Percentiles rank a stretch among this genome's conserved stretches.
These are phyloP conservation scores for Aleiodes sp. DNA, from an alignment of 1,140 invertebrate genomes.

Conservation along the genomic window DNA sequence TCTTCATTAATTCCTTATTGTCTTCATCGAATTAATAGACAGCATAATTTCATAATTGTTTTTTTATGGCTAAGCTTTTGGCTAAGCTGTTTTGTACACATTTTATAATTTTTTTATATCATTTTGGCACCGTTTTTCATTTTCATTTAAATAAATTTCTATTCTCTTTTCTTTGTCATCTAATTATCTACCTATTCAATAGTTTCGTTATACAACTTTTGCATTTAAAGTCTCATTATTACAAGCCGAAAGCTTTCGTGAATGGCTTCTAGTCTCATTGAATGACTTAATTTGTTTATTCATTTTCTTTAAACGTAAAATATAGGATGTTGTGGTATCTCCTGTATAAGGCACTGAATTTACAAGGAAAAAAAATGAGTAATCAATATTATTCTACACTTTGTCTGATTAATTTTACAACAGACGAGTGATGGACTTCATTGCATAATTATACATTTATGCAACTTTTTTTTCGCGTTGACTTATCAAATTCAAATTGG, in stretches of 20 bases:
- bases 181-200: not conserved
- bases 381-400: not conserved
- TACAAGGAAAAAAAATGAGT: slow-evolving; percentile 16
- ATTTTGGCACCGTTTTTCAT: slow-evolving; percentile 15
- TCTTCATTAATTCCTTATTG: not conserved
- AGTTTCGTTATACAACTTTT: not conserved
- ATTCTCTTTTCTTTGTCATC: not conserved
- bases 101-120: slow-evolving; percentile 1
- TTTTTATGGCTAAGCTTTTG: not conserved
- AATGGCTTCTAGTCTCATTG: not conserved
- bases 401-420: not conserved
- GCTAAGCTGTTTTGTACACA: slow-evolving; percentile 7
- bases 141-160: not conserved
- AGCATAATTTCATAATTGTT: not conserved
- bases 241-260: not conserved
- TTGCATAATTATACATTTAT: not conserved
- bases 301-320: not conserved
- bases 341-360: slow-evolving; percentile 31
- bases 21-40: slow-evolving; percentile 3
- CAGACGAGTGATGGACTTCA: not conserved
- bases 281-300: not conserved
- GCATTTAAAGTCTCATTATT: slow-evolving; percentile 5
- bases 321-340: not conserved
- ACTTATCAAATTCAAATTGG: not conserved
- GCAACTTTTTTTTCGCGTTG: not conserved